Evolutionary conservation across 2,888 invertebrate genomes (phyloP).

Genomic region (Psylliodes chrysocephalus): DNA sequence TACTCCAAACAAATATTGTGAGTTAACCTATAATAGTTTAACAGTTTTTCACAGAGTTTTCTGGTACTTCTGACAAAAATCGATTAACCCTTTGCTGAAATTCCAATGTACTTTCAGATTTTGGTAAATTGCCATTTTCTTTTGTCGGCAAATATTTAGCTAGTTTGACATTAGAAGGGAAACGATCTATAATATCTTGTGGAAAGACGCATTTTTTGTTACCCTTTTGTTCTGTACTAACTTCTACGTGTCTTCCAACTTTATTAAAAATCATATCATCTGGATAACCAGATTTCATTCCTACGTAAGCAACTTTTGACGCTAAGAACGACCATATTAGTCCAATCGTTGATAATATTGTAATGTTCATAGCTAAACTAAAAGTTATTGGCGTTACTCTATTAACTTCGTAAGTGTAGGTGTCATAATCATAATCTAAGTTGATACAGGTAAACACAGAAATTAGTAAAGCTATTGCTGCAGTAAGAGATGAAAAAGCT

Average conservation of each 20-base stretch:
- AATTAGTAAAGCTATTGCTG: constrained; percentile 59
- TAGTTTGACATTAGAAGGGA: constrained; percentile 66
- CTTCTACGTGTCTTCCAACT: constrained; percentile 66
- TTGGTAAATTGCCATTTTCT: constrained; percentile 57
- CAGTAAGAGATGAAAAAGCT: constrained; percentile 67
- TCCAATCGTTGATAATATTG: constrained; percentile 70
- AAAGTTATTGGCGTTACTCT: constrained; percentile 37
- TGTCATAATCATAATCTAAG: constrained; percentile 41
- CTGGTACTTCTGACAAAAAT: constrained; percentile 55
- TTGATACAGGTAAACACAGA: constrained; percentile 43
- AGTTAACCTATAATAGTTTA: too few species aligned
- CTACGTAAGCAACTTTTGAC: constrained; percentile 69
- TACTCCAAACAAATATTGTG: too few species aligned
- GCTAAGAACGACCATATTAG: constrained; percentile 72
- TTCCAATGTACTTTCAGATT: constrained; percentile 63
- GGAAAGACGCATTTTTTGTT: constrained; percentile 67
- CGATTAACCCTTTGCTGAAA: constrained; percentile 64
- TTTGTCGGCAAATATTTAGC: constrained; percentile 66
- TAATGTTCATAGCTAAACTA: constrained; percentile 65
- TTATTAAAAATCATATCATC: constrained; percentile 66
- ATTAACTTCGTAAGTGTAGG: constrained; percentile 33
- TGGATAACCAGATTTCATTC: constrained; percentile 71
- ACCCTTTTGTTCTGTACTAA: constrained; percentile 69
- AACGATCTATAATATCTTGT: constrained; percentile 68
- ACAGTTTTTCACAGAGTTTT: not conserved